Evolutionary conservation across 2,113 vertebrate genomes (phyloP).

Genomic region (Potamarius usumacintae): DNA sequence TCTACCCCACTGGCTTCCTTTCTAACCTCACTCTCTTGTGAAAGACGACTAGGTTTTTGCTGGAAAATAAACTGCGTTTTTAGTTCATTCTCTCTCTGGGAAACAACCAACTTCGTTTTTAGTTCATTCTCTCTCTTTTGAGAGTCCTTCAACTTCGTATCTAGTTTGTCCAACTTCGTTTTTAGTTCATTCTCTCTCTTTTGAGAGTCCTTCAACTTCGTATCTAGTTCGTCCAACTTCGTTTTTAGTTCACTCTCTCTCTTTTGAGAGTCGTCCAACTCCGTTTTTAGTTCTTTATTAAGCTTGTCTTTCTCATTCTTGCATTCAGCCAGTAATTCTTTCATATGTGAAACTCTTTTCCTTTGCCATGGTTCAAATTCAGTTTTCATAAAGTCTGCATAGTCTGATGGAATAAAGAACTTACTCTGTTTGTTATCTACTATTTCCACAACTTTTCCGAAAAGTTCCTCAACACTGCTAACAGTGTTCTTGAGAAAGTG

Average conservation of each 20-base stretch:
- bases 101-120: too few relatives aligned
- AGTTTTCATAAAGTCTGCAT: not conserved
- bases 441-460: not conserved
- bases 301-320: not conserved
- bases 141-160: too few relatives aligned
- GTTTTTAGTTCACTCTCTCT: not conserved
- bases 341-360: not conserved
- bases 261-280: not conserved
- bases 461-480: slow-evolving; percentile 1
- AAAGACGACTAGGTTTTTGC: too few relatives aligned
- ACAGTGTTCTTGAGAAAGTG: slow-evolving; percentile 4
- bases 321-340: not conserved
- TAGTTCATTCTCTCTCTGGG: too few relatives aligned
- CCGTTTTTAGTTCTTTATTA: not conserved
- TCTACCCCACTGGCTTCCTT: too few relatives aligned
- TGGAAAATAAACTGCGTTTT: too few relatives aligned
- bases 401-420: slow-evolving; percentile 12
- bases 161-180: too few relatives aligned
- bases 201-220: not conserved
- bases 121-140: too few relatives aligned
- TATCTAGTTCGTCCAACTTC: not conserved
- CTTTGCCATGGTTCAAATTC: not conserved
- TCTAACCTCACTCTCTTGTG: too few relatives aligned
- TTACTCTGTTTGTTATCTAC: not conserved
- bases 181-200: too few relatives aligned